Conservation (phyloP, 92 coral and sea anemone genomes). For the Zoanthus sociatus region DNA sequence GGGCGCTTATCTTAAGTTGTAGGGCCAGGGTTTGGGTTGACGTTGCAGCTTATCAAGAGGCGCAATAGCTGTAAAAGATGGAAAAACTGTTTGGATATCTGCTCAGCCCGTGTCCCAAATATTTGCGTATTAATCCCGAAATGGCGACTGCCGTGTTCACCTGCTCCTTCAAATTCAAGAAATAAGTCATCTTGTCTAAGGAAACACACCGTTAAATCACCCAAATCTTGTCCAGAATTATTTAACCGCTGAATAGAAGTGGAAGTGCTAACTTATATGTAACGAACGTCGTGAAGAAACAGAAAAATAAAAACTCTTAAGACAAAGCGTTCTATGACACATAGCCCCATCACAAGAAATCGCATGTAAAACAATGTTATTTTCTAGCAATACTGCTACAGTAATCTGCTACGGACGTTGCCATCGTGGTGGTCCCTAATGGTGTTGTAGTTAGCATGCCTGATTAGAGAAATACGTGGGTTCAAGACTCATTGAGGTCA, state of each 20-base stretch:
- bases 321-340: neutral
- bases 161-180: neutral
- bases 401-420: too few relatives aligned
- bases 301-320: neutral
- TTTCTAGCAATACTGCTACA: too few relatives aligned
- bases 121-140: conserved; percentile 15
- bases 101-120: conserved; percentile 8
- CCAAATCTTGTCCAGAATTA: neutral
- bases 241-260: neutral
- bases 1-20: conserved; percentile 31
- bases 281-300: conserved; percentile 1
- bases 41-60: conserved; percentile 14
- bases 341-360: too few relatives aligned
- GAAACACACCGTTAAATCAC: too few relatives aligned
- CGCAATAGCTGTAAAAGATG: conserved; percentile 1
- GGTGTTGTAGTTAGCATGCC: too few relatives aligned
- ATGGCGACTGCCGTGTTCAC: conserved; percentile 28
- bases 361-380: too few relatives aligned
- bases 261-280: neutral
- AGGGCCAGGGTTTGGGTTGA: neutral
- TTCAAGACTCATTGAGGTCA: too few relatives aligned
- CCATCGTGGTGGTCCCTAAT: too few relatives aligned
- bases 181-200: too few relatives aligned
- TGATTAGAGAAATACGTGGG: too few relatives aligned
- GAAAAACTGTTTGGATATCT: neutral